These are phyloP conservation scores for Theristicus caerulescens DNA, from an alignment of 2,113 vertebrate species.

Conservation along the genomic window DNA sequence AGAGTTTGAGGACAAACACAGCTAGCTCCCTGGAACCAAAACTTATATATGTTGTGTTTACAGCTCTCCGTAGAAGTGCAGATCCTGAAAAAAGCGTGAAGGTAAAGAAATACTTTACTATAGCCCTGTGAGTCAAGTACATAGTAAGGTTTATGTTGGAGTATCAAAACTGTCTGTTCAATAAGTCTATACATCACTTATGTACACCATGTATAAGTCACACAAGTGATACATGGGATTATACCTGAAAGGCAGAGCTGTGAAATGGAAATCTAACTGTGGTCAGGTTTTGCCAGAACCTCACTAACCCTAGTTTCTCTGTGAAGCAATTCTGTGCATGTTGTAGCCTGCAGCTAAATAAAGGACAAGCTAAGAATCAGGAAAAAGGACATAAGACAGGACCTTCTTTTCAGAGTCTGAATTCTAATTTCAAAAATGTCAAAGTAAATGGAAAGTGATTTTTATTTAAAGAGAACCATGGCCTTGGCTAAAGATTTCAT, in stretches of 20 bases:
- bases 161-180: neutral
- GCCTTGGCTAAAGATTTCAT: neutral
- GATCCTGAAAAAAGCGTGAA: neutral
- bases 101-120: neutral
- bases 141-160: neutral
- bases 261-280: neutral
- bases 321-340: neutral
- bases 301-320: neutral
- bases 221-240: neutral
- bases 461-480: slow-evolving; percentile 41
- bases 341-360: neutral
- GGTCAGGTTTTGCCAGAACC: neutral
- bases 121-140: neutral
- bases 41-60: neutral
- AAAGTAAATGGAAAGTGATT: slow-evolving; percentile 28
- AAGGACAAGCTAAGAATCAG: slow-evolving; percentile 13
- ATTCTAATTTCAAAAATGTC: slow-evolving; percentile 55
- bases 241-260: neutral
- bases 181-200: neutral
- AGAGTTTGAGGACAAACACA: neutral
- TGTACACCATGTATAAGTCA: neutral
- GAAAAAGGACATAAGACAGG: slow-evolving; percentile 10
- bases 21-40: neutral
- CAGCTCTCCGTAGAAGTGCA: neutral
- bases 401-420: slow-evolving; percentile 17